Evolutionary conservation across 2,113 vertebrate species (phyloP).

Genomic region (Mormoops blainvillei): DNA sequence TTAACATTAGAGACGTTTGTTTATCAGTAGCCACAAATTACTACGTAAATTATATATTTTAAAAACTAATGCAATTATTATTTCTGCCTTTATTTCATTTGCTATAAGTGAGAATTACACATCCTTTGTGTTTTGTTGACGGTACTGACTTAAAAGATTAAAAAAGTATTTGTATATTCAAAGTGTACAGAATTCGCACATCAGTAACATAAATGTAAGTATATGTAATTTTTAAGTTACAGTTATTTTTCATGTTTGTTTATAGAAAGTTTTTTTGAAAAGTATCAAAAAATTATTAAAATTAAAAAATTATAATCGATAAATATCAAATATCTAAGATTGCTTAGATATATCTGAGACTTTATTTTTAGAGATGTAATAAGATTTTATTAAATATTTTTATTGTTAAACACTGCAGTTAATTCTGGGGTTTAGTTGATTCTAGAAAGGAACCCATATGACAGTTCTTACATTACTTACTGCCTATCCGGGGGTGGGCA

Average conservation of each 20-base stretch:
- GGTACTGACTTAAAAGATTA: not conserved
- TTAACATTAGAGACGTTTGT: not conserved
- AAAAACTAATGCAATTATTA: not conserved
- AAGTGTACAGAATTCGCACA: not conserved
- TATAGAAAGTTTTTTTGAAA: not conserved
- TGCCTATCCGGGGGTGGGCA: not conserved
- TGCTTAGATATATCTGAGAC: not conserved
- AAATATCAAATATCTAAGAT: not conserved
- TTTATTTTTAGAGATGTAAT: not conserved
- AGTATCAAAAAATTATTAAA: not conserved
- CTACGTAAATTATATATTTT: not conserved
- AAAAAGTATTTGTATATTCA: not conserved
- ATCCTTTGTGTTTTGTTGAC: not conserved
- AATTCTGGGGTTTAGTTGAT: not conserved
- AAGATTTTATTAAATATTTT: not conserved
- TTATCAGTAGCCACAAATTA: not conserved
- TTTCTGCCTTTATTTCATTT: not conserved
- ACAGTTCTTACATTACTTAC: too few species aligned
- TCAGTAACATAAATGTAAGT: not conserved
- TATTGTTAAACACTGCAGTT: not conserved
- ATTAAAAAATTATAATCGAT: not conserved
- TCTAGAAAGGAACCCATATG: not conserved
- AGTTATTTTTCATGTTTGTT: not conserved
- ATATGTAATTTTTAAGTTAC: not conserved
- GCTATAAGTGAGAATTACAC: not conserved